phyloP scores from a whole-genome alignment of 2,888 invertebrate genomes.

The Plagiodera versicolora region DNA sequence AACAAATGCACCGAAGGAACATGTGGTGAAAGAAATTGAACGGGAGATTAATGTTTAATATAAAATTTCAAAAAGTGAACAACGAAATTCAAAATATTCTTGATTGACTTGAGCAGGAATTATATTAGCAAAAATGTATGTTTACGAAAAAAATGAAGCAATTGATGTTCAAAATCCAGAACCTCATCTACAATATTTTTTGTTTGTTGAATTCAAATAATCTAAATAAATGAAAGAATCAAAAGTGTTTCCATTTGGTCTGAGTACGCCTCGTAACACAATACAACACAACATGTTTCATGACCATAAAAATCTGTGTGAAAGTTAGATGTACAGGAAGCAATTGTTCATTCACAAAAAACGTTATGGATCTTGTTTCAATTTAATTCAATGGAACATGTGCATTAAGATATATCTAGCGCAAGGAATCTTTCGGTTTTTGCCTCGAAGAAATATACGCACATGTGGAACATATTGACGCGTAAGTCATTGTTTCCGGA shows the following conservation, averaged over 20 bases:
- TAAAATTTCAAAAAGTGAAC: no score
- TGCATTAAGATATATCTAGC: conserved; percentile 31
- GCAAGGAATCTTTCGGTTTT: conserved; percentile 35
- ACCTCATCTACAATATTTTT: no score
- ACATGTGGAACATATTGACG: conserved; percentile 35
- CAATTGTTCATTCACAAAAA: conserved; percentile 11
- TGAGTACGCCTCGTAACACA: not conserved
- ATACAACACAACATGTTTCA: conserved; percentile 7
- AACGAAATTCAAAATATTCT: no score
- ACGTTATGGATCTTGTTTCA: conserved; percentile 6
- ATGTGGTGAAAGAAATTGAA: no score
- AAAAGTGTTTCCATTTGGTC: not conserved
- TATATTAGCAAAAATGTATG: no score
- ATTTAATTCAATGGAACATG: conserved; percentile 30
- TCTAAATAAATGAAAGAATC: no score
- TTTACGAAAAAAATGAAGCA: no score
- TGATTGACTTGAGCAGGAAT: no score
- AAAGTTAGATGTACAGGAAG: conserved; percentile 7
- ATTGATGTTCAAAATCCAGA: no score
- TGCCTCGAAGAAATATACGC: conserved; percentile 26
- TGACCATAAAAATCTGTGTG: conserved; percentile 9
- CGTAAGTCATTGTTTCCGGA: conserved; percentile 42
- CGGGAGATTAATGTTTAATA: no score
- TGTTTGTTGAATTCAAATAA: no score
- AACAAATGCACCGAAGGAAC: no score